Conservation (phyloP, 2,113 vertebrate species). For the Tympanuchus pallidicinctus region DNA sequence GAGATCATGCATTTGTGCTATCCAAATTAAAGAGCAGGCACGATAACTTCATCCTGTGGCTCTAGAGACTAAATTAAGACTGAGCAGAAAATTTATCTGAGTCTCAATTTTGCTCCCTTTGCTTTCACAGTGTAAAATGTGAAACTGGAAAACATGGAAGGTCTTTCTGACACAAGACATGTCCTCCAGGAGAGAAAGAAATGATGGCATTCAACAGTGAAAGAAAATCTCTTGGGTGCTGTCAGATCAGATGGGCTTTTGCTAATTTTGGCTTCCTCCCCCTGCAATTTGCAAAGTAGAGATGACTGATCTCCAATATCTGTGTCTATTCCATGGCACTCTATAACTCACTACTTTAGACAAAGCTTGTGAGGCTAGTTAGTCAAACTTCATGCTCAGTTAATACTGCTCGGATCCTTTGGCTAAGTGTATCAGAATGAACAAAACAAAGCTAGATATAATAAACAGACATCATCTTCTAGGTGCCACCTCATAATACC, state of each 20-base stretch:
- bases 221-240: background rate
- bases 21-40: too few species aligned
- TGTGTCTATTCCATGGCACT: background rate
- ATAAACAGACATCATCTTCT: background rate
- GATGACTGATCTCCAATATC: background rate
- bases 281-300: background rate
- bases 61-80: too few species aligned
- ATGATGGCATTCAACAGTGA: too few species aligned
- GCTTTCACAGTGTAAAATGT: too few species aligned
- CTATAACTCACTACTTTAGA: background rate
- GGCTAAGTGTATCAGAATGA: background rate
- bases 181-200: too few species aligned
- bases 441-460: background rate
- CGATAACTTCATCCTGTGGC: too few species aligned
- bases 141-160: too few species aligned
- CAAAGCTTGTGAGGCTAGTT: background rate
- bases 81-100: too few species aligned
- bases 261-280: too few species aligned
- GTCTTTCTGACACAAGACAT: too few species aligned
- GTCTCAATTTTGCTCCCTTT: too few species aligned
- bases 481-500: background rate
- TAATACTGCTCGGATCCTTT: background rate
- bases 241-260: background rate
- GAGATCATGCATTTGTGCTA: too few species aligned
- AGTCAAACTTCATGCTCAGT: background rate